Evolutionary conservation across 92 coral and sea anemone genomes (phyloP).

Genomic region (Porites lobata): DNA sequence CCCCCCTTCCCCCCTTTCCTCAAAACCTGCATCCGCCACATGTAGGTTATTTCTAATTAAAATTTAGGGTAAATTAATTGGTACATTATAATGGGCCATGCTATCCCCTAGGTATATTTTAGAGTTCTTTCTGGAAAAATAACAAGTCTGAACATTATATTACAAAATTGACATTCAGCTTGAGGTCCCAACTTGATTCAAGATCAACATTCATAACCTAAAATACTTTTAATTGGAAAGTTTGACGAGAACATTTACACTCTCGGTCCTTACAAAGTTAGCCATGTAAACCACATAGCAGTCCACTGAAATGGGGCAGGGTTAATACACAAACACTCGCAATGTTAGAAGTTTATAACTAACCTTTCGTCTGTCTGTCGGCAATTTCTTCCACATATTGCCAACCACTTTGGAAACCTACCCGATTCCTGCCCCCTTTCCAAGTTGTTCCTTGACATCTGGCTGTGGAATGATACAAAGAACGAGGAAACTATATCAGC

Average conservation of each 20-base stretch:
- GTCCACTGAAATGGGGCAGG: slow-evolving; percentile 2
- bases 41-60: too few relatives aligned
- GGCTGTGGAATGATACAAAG: slow-evolving; percentile 18
- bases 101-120: too few relatives aligned
- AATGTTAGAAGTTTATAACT: slow-evolving; percentile 7
- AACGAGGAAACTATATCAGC: slow-evolving; percentile 15
- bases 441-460: slow-evolving; percentile 14
- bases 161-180: too few relatives aligned
- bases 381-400: slow-evolving; percentile 14
- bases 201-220: too few relatives aligned
- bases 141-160: slow-evolving; percentile 2
- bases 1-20: not conserved
- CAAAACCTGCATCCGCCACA: too few relatives aligned
- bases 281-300: slow-evolving; percentile 8
- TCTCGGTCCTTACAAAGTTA: slow-evolving; percentile 17
- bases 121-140: too few relatives aligned
- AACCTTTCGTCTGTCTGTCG: slow-evolving; percentile 14
- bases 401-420: slow-evolving; percentile 13
- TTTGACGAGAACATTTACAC: slow-evolving; percentile 17
- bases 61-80: slow-evolving; percentile 3
- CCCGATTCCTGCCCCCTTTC: slow-evolving; percentile 13
- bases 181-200: too few relatives aligned
- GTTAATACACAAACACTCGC: slow-evolving; percentile 14
- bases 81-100: slow-evolving; percentile 6
- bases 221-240: slow-evolving; percentile 9